Base-by-base conservation (phyloP, 2,797 vertebrate genomes). In the Fundulus diaphanus region DNA sequence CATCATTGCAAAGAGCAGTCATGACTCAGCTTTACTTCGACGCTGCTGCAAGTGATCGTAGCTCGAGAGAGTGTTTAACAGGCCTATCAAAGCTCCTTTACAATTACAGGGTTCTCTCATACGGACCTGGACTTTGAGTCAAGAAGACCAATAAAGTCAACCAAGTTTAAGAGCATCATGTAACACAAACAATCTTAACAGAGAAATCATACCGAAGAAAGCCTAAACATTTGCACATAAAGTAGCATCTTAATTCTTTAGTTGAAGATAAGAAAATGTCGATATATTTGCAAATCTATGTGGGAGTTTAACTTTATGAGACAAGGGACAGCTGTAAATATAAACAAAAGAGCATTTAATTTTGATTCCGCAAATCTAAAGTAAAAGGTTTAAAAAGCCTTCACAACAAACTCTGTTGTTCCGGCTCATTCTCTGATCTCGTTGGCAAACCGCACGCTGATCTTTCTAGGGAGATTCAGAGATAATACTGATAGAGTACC, bases 91-190 rank as follows among this genome's bases (percentile, higher is more conserved):
- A 59, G 56, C 56, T 59, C 29, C 15, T 59, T 33, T 59, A 33
- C 56, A 54, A 24, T 69, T 76, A 70, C 24, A 69, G 52, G 42
- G 11, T 40, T 54, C 77, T 52, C 16, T 67, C 13, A 67, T 31
- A 71, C 22, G 51, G n/a, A 78, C 51, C 22, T 75, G 1, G 46
- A 74, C 66, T 68, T 70, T 75, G 51, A 83, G 52, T 75, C 31
- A 72, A 56, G 11, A 15, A 56, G 54, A 16, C 54, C 12, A 56
- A 56, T 12, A 29, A 33, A 57, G 37, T 48, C 20, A 72, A 44
- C 3, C 3, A 51, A 7, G 24, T 2, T 54, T 13, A 59, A 59
- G 18, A 71, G 52, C 24, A 11, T 42, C 3, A 66, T 13, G 24
- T 66, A 6, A 66, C 15, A 29, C 54, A 29, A 56, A 52, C 51